Evolutionary conservation across 2,797 vertebrate genomes (phyloP), one percentile per base, ranked within the genome.

Genomic region (Lepus oiostolus): DNA sequence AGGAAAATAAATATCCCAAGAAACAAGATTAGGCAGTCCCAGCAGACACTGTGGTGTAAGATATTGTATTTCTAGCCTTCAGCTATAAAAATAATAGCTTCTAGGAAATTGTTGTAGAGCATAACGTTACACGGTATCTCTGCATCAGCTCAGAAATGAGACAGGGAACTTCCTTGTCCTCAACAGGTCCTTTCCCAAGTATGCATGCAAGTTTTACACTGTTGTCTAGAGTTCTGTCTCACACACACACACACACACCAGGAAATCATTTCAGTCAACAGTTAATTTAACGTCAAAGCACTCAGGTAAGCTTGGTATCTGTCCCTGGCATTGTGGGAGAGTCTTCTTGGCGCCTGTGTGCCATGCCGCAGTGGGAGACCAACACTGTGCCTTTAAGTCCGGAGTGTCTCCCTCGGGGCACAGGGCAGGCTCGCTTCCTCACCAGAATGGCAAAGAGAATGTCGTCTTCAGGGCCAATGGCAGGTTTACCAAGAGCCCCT

Each of bases 241-340:
- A 38, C 58, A 91, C 88, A 52, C 68, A 85, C 62, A 92, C 14
- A 62, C 5, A 76, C 54, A 58, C 54, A 89, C 63, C 72, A 81
- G 19, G 38, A 58, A 54, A 58, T 68, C 67, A 38, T 47, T 68
- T 94, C 91, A 81, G 24, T 47, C 35, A 89, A 81, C 22, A 71
- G 65, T 71, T 93, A 77, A 87, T 72, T 38, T 65, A 32, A 88
- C 86, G n/a, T 54, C 32, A 54, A 90, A 95, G 82, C 72, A 81
- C 65, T 82, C 67, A 42, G 42, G 50, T 38, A 13, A 77, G 91
- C 52, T 85, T 68, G 72, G 0, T 84, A 60, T 60, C 77, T 84
- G 5, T 60, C 62, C 71, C 54, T 62, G 82, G 62, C 65, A 65
- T 52, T 54, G 38, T 24, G 58, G 86, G 72, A 68, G 21, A 74